Conservation (phyloP, 2,888 invertebrate genomes). For the Serrognathus titanus region DNA sequence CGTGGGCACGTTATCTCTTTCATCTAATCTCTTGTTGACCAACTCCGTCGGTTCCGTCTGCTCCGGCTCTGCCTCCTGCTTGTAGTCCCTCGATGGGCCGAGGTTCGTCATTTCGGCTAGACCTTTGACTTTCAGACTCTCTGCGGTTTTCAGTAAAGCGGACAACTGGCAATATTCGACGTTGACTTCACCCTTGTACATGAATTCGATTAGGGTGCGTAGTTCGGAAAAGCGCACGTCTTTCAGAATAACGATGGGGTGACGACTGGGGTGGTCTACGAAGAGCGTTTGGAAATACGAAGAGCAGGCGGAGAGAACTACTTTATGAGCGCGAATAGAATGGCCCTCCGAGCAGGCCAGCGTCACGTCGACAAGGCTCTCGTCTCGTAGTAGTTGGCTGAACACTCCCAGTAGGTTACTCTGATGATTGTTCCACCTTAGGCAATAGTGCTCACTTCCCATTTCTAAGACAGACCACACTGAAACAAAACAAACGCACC, state of each 20-base stretch:
- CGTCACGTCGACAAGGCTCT: conserved; percentile 94
- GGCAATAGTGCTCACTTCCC: conserved; percentile 98
- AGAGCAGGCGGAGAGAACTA: conserved; percentile 92
- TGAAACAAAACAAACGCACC: conserved; percentile 44
- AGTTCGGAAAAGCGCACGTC: conserved; percentile 90
- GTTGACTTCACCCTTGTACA: conserved; percentile 95
- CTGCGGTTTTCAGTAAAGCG: conserved; percentile 86
- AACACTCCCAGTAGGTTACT: conserved; percentile 96
- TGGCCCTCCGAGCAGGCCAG: conserved; percentile 95
- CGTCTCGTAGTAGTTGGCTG: conserved; percentile 93
- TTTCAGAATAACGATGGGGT: conserved; percentile 91
- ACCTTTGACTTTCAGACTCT: conserved; percentile 90
- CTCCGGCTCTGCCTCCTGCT: conserved; percentile 43
- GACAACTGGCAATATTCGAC: conserved; percentile 91
- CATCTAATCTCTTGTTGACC: conserved; percentile 33
- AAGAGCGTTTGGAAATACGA: conserved; percentile 93
- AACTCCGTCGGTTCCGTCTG: conserved; percentile 48
- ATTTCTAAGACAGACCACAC: conserved; percentile 90
- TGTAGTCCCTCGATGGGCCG: conserved; percentile 53
- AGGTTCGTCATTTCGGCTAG: conserved; percentile 89
- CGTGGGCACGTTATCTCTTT: conserved; percentile 19
- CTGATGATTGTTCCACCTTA: conserved; percentile 99
- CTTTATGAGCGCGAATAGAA: conserved; percentile 90
- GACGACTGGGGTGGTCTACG: conserved; percentile 87
- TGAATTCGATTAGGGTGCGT: conserved; percentile 90